A percentile compares a stretch with the other conserved stretches of the same genome.
These are phyloP conservation scores for Habroteleia sp. DNA, from an alignment of 2,888 invertebrate genomes.

Conservation along the genomic window DNA sequence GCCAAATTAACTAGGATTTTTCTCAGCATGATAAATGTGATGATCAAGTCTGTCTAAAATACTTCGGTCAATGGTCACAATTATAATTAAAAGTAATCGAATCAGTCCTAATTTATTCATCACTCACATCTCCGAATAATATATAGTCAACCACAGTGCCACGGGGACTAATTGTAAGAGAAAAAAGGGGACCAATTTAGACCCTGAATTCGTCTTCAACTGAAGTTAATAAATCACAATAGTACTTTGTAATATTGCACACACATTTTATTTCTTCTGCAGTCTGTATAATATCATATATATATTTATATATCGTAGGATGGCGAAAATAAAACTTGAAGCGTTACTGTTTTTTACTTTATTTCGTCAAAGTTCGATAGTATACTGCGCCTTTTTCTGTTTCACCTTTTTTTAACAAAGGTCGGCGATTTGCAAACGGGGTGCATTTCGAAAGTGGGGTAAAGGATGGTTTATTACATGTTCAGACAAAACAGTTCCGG, in stretches of 20 bases:
- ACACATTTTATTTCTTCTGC: slow-evolving; percentile 52
- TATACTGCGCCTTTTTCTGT: no score
- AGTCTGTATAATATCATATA: slow-evolving; percentile 15
- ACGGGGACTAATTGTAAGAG: slow-evolving; percentile 71
- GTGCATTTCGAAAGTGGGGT: no score
- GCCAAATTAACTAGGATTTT: no score
- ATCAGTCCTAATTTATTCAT: slow-evolving; percentile 74
- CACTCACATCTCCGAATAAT: slow-evolving; percentile 64
- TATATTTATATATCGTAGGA: slow-evolving; percentile 17
- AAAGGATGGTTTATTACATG: no score
- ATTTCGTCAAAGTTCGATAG: no score
- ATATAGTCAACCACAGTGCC: slow-evolving; percentile 57
- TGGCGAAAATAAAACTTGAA: no score
- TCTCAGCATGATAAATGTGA: neutral
- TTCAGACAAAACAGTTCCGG: no score
- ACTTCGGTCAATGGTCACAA: slow-evolving; percentile 26
- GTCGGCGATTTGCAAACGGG: no score
- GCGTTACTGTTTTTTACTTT: no score
- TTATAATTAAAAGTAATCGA: slow-evolving; percentile 68
- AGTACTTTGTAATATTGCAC: slow-evolving; percentile 48
- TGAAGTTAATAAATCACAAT: slow-evolving; percentile 76
- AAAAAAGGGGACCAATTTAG: slow-evolving; percentile 71
- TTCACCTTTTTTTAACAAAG: no score
- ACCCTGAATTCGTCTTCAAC: slow-evolving; percentile 74
- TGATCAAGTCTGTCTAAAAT: slow-evolving; percentile 2